Conservation (phyloP, 1,140 invertebrate genomes). For the Drosophila pruinosa region DNA sequence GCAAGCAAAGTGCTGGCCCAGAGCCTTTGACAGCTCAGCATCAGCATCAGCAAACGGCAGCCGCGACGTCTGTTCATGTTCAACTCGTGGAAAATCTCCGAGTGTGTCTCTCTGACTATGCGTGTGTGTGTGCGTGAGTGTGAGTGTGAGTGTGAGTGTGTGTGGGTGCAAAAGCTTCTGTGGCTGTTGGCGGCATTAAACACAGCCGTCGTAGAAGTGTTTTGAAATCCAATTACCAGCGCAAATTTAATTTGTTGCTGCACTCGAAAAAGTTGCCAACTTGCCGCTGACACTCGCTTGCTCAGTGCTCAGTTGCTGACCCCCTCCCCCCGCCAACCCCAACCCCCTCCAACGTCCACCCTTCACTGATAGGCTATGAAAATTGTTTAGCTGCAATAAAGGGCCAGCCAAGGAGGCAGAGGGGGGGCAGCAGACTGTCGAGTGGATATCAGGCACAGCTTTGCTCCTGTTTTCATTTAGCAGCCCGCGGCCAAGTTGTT, state of each 20-base stretch:
- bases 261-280: conserved; percentile 79
- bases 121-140: conserved; percentile 15
- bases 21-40: conserved; percentile 56
- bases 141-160: conserved; percentile 5
- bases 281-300: conserved; percentile 42
- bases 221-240: conserved; percentile 81
- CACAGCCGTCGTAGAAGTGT: conserved; percentile 74
- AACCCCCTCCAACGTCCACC: background rate
- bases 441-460: conserved; percentile 48
- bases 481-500: conserved; percentile 16
- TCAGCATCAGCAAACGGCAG: conserved; percentile 13
- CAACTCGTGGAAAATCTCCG: conserved; percentile 46
- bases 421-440: background rate
- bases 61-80: conserved; percentile 49
- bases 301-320: background rate
- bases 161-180: conserved; percentile 61
- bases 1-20: conserved; percentile 53
- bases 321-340: background rate
- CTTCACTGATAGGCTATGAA: conserved; percentile 75
- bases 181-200: conserved; percentile 75
- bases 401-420: conserved; percentile 13
- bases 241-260: conserved; percentile 81
- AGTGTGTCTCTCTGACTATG: conserved; percentile 11
- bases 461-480: conserved; percentile 37
- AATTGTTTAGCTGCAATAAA: conserved; percentile 80